Evolutionary conservation across 2,113 vertebrate genomes (phyloP), one percentile per base, ranked within the genome.

Genomic region (Steatornis caripensis): DNA sequence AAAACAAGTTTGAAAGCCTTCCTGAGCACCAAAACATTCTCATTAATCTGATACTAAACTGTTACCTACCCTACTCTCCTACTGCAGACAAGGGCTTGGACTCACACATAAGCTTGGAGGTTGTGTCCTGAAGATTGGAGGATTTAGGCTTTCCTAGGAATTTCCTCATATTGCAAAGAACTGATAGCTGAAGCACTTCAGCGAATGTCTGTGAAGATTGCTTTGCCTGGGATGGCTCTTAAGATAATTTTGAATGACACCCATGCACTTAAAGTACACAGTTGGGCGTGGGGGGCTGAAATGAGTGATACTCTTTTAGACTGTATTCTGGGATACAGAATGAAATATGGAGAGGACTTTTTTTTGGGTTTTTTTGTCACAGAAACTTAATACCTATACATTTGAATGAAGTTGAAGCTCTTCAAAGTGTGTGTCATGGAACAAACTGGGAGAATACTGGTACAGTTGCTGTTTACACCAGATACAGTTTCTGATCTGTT

Each of bases 21-120:
- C 34, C 7, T 21, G 66, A 58, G 19, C 32, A 75, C 13, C 11
- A 71, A 64, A 71, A 4, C 23, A n/a, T 65, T 91, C 21, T 61
- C 9, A 15, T 41, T n/a, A 19, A 8, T 51, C 43, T 76, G 43
- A 51, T 30, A 39, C 3, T 16, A 15, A 79, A 53, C 4, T 78
- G 22, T 15, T 54, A 23, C 32, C 32, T 24, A 23, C 29, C 19
- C 12, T 22, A 11, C 21, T n/a, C 30, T 3, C 10, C 4, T 64
- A 2, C 24, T 72, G 3, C 30, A 90, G 36, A 10, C 11, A 71
- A 68, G 27, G 27, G 6, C 75, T 81, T 37, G 11, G 20, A 71
- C 39, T 62, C 0, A 0, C 20, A 1, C n/a, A 17, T 37, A 53
- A 60, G 8, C 14, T 79, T 68, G 70, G 32, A 82, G 30, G 10